Base-by-base conservation (phyloP, 1,140 invertebrate genomes). In the Ruditapes philippinarum region DNA sequence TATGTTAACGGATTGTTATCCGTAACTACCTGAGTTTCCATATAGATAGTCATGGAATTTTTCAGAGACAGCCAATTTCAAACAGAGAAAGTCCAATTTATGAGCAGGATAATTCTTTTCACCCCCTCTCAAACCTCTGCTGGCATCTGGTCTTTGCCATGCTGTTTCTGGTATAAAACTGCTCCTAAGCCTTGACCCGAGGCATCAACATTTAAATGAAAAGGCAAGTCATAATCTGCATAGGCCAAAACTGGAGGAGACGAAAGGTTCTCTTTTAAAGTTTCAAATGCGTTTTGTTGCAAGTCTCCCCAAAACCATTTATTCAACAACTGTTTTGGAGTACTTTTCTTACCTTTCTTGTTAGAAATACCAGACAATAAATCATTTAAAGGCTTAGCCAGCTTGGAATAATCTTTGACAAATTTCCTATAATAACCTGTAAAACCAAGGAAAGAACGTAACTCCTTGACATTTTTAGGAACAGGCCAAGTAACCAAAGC, bases 131-230 rank as follows among this genome's bases (percentile, higher is more conserved):
- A 90, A 49, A 17, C 81, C 38, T 22, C 82, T 68, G 33, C 89
- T 92, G 19, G 86, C 86, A 40, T 89, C 5, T 14, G 42, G 5
- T 45, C 42, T 45, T 7, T 7, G 42, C 42, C 42, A 45, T 45
- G 5, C 14, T 45, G 42, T 45, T 45, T 14, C 14, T 45, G 42
- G 42, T 45, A 45, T 14, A 45, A 45, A 45, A 45, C 42, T 91
- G 91, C 91, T n/a, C 93, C 93, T 4, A 94, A 28, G 5, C 90
- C 91, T 22, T 33, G 1, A 22, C 87, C 40, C 62, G 89, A 90
- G 1, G 90, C 91, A 88, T 93, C 92, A 22, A 84, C 88, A 22
- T 93, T 87, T n/a, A 94, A 1, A 36, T 54, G 49, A 54, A 86
- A 86, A 22, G 83, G 51, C 36, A 49, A 36, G 11, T 1, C 9